Evolutionary conservation across 2,888 invertebrate genomes (phyloP).

Genomic region (Drosophila quasianomalipes): DNA sequence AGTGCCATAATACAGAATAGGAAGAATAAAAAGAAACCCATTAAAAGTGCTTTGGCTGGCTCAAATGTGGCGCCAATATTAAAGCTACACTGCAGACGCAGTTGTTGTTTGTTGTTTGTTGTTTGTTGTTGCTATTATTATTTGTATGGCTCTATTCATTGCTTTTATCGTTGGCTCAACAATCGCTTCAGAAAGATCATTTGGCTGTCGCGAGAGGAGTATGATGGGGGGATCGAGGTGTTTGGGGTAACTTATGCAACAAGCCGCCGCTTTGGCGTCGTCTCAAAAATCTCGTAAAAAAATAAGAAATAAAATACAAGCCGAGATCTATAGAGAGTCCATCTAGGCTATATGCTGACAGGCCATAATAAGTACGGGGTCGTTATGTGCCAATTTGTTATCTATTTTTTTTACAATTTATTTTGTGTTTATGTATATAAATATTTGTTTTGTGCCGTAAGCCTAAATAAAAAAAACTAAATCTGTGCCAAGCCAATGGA

Average conservation of each 20-base stretch:
- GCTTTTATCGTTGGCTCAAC: slow-evolving; percentile 38
- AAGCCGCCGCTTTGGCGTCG: slow-evolving; percentile 37
- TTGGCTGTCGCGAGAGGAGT: background rate
- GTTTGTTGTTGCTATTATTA: slow-evolving; percentile 21
- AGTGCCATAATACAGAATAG: slow-evolving; percentile 26
- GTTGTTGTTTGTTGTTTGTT: slow-evolving; percentile 19
- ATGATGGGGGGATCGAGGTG: background rate
- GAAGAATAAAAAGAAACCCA: background rate
- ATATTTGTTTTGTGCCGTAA: slow-evolving; percentile 17
- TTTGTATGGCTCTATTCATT: slow-evolving; percentile 48
- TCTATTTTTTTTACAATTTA: slow-evolving; percentile 10
- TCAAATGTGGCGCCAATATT: slow-evolving; percentile 61
- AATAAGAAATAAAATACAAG: slow-evolving; percentile 24
- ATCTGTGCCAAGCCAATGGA: slow-evolving; percentile 46
- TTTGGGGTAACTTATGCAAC: slow-evolving; percentile 28
- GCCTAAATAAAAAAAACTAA: slow-evolving; percentile 8
- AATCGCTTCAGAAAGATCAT: slow-evolving; percentile 41
- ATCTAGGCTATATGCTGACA: slow-evolving; percentile 63
- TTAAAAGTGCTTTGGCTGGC: slow-evolving; percentile 4
- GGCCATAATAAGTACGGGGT: slow-evolving; percentile 71
- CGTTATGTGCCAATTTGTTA: slow-evolving; percentile 62
- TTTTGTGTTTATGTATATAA: slow-evolving; percentile 6
- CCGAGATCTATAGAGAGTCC: slow-evolving; percentile 52
- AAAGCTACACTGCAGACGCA: slow-evolving; percentile 32
- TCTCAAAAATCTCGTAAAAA: slow-evolving; percentile 29